Evolutionary conservation across 1,140 invertebrate genomes (phyloP).

Genomic region (Drosophila ironensis): DNA sequence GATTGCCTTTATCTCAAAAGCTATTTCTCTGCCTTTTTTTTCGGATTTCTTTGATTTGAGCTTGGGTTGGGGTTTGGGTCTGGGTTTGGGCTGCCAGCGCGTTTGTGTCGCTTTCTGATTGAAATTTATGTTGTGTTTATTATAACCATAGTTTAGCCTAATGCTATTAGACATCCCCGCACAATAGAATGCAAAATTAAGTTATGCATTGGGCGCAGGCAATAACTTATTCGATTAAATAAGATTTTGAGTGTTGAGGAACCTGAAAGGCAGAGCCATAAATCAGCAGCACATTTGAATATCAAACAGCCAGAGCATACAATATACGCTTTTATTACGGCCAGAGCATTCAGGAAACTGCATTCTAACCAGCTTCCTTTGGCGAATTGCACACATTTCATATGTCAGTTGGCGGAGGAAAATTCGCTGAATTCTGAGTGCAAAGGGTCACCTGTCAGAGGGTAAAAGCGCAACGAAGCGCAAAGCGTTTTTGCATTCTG

Average conservation of each 20-base stretch:
- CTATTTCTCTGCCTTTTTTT: slow-evolving; percentile 4
- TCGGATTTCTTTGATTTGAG: not conserved
- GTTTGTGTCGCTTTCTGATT: slow-evolving; percentile 55
- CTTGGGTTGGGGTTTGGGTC: too few relatives aligned
- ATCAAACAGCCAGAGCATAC: too few relatives aligned
- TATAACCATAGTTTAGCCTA: slow-evolving; percentile 46
- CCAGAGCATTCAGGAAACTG: slow-evolving; percentile 11
- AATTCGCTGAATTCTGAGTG: slow-evolving; percentile 1
- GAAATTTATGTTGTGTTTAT: slow-evolving; percentile 72
- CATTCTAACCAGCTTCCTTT: not conserved
- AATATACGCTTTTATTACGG: not conserved
- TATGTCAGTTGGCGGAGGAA: slow-evolving; percentile 10
- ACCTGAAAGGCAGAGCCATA: not conserved
- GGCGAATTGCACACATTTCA: slow-evolving; percentile 19
- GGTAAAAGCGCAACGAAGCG: slow-evolving; percentile 74
- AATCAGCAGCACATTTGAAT: not conserved
- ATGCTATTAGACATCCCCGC: slow-evolving; percentile 27
- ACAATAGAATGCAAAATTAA: slow-evolving; percentile 2
- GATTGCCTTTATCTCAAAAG: slow-evolving; percentile 23
- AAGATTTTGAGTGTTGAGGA: not conserved
- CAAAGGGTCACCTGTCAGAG: slow-evolving; percentile 61
- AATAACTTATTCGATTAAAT: slow-evolving; percentile 1
- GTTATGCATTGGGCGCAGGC: slow-evolving; percentile 2
- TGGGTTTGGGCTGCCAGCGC: slow-evolving; percentile 27
- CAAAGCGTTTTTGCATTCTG: slow-evolving; percentile 75